These are phyloP conservation scores for Oncorhynchus gorbuscha DNA, from an alignment of 2,113 vertebrate species.

Conservation along the genomic window DNA sequence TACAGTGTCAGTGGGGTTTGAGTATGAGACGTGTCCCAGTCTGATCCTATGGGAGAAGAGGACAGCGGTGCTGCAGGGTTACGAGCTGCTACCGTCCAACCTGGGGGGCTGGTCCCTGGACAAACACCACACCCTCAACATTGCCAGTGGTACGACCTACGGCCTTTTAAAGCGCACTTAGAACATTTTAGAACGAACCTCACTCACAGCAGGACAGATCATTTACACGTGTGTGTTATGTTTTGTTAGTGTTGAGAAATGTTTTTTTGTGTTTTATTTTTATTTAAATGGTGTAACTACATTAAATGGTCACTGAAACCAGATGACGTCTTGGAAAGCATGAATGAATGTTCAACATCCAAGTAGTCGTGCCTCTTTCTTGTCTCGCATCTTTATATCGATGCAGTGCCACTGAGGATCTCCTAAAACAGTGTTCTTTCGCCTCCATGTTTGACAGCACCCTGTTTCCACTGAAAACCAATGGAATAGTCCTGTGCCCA, in stretches of 20 bases:
- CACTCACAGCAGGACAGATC: too few relatives aligned
- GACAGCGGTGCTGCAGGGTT: constrained; percentile 84
- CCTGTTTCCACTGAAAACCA: neutral
- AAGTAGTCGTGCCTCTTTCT: too few relatives aligned
- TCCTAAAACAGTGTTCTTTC: neutral
- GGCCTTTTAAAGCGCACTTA: too few relatives aligned
- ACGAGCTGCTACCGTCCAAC: constrained; percentile 86
- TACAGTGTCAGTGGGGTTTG: constrained; percentile 87
- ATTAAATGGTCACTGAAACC: too few relatives aligned
- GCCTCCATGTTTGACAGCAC: neutral
- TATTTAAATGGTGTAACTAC: too few relatives aligned
- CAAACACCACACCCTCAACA: constrained; percentile 85
- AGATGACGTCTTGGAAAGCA: too few relatives aligned
- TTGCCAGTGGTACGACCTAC: constrained; percentile 78
- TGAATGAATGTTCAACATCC: too few relatives aligned
- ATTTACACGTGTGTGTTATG: too few relatives aligned
- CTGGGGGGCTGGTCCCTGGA: constrained; percentile 89
- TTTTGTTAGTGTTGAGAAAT: too few relatives aligned
- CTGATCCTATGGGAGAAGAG: constrained; percentile 89
- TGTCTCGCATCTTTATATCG: neutral
- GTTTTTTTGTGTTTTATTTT: too few relatives aligned
- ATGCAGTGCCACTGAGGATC: neutral
- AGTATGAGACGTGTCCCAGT: constrained; percentile 85
- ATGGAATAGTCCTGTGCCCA: neutral
- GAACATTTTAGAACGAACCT: too few relatives aligned